Evolutionary conservation across 2,888 invertebrate species (phyloP), one percentile per base, ranked within the genome.

Genomic region (Iselma pallidipennis): DNA sequence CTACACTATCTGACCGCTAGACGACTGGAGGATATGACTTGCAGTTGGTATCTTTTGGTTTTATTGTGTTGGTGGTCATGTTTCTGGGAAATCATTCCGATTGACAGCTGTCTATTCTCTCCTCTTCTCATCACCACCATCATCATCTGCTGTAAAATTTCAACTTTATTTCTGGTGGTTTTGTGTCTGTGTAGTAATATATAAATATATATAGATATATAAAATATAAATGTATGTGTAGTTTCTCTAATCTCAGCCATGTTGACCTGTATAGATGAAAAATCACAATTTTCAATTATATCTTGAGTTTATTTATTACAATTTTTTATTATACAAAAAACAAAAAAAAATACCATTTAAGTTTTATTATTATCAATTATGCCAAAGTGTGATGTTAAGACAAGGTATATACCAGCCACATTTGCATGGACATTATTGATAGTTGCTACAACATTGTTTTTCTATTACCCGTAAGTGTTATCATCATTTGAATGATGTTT

Each of bases 361-460:
- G 2, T 37, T 16, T 6, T 6, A 7, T 45, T 12, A n/a, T 45
- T 5, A 45, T n/a, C 45, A 45, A 45, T 83, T 84, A 95, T 95
- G 95, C 93, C 95, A 89, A 94, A 92, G 92, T 96, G 96, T 88
- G 95, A 95, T 88, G 90, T 94, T 83, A 94, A 94, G 85, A 95
- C 95, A 84, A 93, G 95, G 87, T 95, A 94, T 86, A 90, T 97
- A 87, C 98, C 98, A 84, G 98, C 98, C 84, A 94, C 95, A 81
- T 95, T 96, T 87, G 98, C 98, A 82, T 99, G 98, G 98, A 91
- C 92, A 75, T 86, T 99, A 80, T 88, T 98, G 76, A 87, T 98
- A 82, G 91, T 91, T 81, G 94, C 96, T 76, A 97, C 97, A 75
- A 91, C 91, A 80, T 87, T 95, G 78, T 98, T 97, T 88, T 98